A percentile compares a stretch with the other conserved stretches of the same genome.
Evolutionary conservation across 2,888 invertebrate genomes (phyloP).

Genomic region (Ectemnius continuus): DNA sequence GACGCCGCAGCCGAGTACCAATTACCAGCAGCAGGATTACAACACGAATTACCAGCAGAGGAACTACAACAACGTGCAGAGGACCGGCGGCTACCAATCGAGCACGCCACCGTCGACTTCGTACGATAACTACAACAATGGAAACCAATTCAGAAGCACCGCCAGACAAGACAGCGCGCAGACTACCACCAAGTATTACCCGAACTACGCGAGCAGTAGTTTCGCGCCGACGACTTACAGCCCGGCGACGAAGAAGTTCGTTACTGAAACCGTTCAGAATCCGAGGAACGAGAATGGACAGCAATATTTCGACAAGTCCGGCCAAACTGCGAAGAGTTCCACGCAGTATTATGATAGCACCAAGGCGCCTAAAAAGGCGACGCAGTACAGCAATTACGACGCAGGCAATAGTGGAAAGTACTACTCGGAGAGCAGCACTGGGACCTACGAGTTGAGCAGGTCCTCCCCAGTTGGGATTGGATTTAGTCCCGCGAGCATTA

Average conservation of each 20-base stretch:
- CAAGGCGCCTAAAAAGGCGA: slow-evolving; percentile 69
- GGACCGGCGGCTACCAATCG: slow-evolving; percentile 61
- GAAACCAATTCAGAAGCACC: slow-evolving; percentile 61
- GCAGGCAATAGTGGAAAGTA: slow-evolving; percentile 65
- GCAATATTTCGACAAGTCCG: slow-evolving; percentile 62
- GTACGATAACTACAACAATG: slow-evolving; percentile 58
- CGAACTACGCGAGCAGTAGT: slow-evolving; percentile 78
- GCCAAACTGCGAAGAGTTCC: slow-evolving; percentile 57
- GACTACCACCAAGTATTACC: slow-evolving; percentile 65
- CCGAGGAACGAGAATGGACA: slow-evolving; percentile 59
- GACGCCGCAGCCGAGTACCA: slow-evolving; percentile 68
- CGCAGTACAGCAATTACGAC: slow-evolving; percentile 68
- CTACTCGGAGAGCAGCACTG: slow-evolving; percentile 69
- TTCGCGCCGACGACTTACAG: slow-evolving; percentile 79
- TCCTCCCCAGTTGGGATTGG: slow-evolving; percentile 69
- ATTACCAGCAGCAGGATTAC: slow-evolving; percentile 68
- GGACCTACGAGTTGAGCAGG: slow-evolving; percentile 67
- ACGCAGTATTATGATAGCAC: slow-evolving; percentile 69
- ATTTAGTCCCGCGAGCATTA: slow-evolving; percentile 75
- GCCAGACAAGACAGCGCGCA: slow-evolving; percentile 72
- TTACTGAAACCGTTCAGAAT: slow-evolving; percentile 44
- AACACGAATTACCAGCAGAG: slow-evolving; percentile 68
- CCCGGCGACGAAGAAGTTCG: slow-evolving; percentile 69
- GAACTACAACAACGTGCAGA: slow-evolving; percentile 72
- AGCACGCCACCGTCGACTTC: slow-evolving; percentile 64